Conservation (phyloP, 2,888 invertebrate species). For the Sinodicranocentrus sp. region DNA sequence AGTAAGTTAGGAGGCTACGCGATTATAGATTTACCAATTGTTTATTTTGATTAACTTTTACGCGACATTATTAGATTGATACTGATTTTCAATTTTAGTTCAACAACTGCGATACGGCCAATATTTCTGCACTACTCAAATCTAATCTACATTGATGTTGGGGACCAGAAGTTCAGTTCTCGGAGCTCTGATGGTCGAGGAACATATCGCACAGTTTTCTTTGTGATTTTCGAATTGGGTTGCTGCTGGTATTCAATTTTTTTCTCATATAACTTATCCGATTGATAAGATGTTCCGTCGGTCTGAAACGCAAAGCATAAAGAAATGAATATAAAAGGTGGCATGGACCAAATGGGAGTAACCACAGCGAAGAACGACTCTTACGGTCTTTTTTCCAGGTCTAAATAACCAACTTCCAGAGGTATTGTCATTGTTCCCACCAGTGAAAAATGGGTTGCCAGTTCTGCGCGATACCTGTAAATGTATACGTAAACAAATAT, state of each 20-base stretch:
- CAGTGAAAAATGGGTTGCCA: constrained; percentile 76
- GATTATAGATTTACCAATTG: too few relatives aligned
- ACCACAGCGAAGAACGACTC: constrained; percentile 21
- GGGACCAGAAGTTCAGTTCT: constrained; percentile 92
- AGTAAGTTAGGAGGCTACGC: too few relatives aligned
- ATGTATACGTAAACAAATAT: too few relatives aligned
- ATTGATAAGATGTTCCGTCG: constrained; percentile 9
- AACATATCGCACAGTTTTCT: constrained; percentile 73
- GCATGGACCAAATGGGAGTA: too few relatives aligned
- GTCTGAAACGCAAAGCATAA: constrained; percentile 15
- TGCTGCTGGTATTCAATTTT: constrained; percentile 70
- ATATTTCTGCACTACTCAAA: neutral
- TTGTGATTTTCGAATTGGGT: constrained; percentile 61
- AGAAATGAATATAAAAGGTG: too few relatives aligned
- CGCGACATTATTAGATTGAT: too few relatives aligned
- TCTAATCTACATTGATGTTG: constrained; percentile 86
- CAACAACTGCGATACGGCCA: constrained; percentile 4
- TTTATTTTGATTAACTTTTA: too few relatives aligned
- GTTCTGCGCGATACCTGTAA: constrained; percentile 65
- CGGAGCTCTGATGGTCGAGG: constrained; percentile 84
- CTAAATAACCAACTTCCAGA: constrained; percentile 75
- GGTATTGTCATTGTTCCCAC: constrained; percentile 34
- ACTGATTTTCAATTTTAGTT: neutral
- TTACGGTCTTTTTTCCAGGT: constrained; percentile 70
- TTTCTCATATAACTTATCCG: constrained; percentile 71